Evolutionary conservation across 2,113 vertebrate species (phyloP), one percentile per base, ranked within the genome.

Genomic region (Empidonax traillii): DNA sequence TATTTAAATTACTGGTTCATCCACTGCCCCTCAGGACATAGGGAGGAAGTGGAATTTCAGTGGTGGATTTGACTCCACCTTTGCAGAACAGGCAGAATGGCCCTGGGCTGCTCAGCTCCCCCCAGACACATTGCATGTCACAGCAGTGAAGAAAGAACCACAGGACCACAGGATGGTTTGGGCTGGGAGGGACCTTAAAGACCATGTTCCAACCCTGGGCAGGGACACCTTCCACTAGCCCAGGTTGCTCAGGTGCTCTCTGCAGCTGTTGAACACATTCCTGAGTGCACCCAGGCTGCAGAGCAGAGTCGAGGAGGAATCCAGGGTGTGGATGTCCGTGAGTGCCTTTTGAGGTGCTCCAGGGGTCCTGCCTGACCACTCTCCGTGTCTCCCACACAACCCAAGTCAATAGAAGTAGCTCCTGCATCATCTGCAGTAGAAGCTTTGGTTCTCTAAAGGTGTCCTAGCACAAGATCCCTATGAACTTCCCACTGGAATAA

Each of bases 261-360:
- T 47, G 15, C 10, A 7, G 12, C 12, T 37, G 8, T 41, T 31
- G 20, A 1, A 24, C 14, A 20, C 4, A 0, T 27, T 28, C 33
- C 33, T 59, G 51, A n/a, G 7, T 49, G 52, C 8, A 17, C 5
- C 47, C 62, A 63, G 39, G 44, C 37, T 90, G 66, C 35, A 85
- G 24, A 31, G 28, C 22, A 47, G 47, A 59, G 47, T 0, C n/a
- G 58, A 52, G 28, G 23, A 62, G 39, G 39, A 39, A 55, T n/a
- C 20, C 51, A 24, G 53, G 25, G 5, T 33, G 27, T 33, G 53
- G 39, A 22, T 72, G 52, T 3, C 31, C 43, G 41, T 1, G 0
- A 87, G 21, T 16, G 28, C 9, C 20, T 35, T 49, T 33, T 30
- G 21, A 27, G 66, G 33, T 30, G 18, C n/a, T 59, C 68, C 75